Conservation (phyloP, 2,888 invertebrate species). For the Sminthurides aquaticus region DNA sequence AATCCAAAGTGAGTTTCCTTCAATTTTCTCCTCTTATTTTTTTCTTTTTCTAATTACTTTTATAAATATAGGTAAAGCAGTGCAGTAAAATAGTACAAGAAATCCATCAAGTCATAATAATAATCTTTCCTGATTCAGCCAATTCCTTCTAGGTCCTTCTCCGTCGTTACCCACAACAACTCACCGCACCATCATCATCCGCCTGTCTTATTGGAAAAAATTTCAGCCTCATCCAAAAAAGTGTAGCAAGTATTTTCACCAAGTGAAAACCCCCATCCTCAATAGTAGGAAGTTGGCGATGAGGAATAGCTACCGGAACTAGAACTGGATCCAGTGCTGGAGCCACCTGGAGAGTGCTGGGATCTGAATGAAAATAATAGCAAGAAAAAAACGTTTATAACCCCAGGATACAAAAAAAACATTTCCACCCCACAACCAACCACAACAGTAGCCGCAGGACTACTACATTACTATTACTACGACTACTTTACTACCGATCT, state of each 20-base stretch:
- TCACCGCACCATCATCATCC: no score
- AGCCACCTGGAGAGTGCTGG: slow-evolving; percentile 35
- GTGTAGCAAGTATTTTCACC: not conserved
- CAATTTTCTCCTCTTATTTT: no score
- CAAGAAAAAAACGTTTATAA: not conserved
- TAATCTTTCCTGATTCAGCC: no score
- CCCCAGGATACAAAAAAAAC: not conserved
- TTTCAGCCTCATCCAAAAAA: not conserved
- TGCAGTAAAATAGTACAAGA: no score
- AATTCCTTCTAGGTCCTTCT: no score
- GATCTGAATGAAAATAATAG: slow-evolving; percentile 26
- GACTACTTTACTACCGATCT: not conserved
- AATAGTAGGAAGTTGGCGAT: slow-evolving; percentile 29
- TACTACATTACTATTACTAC: not conserved
- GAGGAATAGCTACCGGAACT: slow-evolving; percentile 24
- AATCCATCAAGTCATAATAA: no score
- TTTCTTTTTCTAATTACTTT: no score
- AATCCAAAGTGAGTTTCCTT: no score
- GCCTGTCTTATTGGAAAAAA: no score
- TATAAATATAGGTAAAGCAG: no score
- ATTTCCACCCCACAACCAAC: not conserved
- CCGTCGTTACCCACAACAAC: no score
- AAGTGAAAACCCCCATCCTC: slow-evolving; percentile 1
- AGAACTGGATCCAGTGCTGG: slow-evolving; percentile 22
- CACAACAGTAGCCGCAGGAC: slow-evolving; percentile 1